Percentiles rank a stretch among this genome's conserved stretches.
Evolutionary conservation across 2,888 invertebrate genomes (phyloP).

Genomic region (Thysanoteuthis rhombus): DNA sequence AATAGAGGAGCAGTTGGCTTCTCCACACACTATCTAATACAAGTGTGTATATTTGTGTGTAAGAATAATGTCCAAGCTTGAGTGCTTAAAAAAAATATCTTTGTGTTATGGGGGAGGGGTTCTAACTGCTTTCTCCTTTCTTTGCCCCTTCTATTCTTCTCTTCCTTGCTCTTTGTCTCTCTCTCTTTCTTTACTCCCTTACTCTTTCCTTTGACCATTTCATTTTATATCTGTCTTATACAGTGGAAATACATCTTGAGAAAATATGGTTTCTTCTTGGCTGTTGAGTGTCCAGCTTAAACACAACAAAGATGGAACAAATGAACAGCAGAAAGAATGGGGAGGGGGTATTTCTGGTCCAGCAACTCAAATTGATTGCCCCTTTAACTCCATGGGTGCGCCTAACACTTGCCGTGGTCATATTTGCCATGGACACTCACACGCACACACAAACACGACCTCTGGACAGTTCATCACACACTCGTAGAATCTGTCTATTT

Average conservation of each 20-base stretch:
- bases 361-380: not conserved
- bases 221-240: conserved; percentile 12
- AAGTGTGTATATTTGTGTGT: too few species aligned
- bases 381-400: not conserved
- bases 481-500: not conserved
- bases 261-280: not conserved
- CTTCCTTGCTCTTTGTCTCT: not conserved
- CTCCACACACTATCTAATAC: too few species aligned
- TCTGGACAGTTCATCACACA: too few species aligned
- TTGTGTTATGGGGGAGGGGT: not conserved
- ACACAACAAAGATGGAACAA: not conserved
- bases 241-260: not conserved
- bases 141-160: not conserved
- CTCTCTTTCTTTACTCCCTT: too few species aligned
- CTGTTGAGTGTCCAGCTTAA: not conserved
- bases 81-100: too few species aligned
- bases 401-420: not conserved
- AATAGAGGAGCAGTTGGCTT: too few species aligned
- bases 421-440: not conserved
- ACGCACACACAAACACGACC: too few species aligned
- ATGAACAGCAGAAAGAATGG: not conserved
- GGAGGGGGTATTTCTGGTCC: not conserved
- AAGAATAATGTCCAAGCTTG: too few species aligned
- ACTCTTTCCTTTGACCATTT: too few species aligned
- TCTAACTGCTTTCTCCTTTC: not conserved